phyloP scores from a whole-genome alignment of 2,113 vertebrate species.

The Pelusios castaneus region DNA sequence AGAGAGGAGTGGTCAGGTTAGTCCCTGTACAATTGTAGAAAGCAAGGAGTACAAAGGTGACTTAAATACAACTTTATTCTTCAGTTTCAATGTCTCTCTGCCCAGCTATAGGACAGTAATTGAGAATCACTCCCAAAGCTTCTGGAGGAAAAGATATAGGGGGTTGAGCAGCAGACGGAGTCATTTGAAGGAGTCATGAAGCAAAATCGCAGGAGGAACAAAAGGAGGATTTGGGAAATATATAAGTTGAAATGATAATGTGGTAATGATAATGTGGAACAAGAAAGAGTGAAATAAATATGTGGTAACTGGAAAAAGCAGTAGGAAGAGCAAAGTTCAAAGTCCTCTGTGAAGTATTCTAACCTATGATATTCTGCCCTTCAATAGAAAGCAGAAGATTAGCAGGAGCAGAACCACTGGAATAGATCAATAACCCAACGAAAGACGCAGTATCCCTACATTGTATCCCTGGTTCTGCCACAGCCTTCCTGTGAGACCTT shows the following conservation, averaged over 20 bases:
- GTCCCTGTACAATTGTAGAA: too few species aligned
- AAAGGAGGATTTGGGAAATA: neutral
- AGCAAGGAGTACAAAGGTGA: neutral
- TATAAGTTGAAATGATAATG: neutral
- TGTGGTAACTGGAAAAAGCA: neutral
- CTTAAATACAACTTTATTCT: neutral
- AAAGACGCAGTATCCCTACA: neutral
- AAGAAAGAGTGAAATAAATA: neutral
- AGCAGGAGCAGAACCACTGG: neutral
- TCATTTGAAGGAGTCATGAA: neutral
- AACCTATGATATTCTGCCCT: fast-evolving
- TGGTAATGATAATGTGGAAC: neutral
- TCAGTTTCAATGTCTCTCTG: neutral
- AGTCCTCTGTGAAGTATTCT: neutral
- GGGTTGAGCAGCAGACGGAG: neutral
- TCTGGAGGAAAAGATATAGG: neutral
- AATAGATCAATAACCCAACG: neutral
- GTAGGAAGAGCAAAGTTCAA: neutral
- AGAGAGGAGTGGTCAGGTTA: neutral
- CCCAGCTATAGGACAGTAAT: neutral
- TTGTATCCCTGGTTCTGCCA: neutral
- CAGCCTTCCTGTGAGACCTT: neutral
- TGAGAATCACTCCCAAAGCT: neutral
- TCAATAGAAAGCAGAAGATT: neutral
- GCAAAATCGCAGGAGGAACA: neutral